phyloP scores from a whole-genome alignment of 2,113 vertebrate species.

The Phylloscopus trochilus region DNA sequence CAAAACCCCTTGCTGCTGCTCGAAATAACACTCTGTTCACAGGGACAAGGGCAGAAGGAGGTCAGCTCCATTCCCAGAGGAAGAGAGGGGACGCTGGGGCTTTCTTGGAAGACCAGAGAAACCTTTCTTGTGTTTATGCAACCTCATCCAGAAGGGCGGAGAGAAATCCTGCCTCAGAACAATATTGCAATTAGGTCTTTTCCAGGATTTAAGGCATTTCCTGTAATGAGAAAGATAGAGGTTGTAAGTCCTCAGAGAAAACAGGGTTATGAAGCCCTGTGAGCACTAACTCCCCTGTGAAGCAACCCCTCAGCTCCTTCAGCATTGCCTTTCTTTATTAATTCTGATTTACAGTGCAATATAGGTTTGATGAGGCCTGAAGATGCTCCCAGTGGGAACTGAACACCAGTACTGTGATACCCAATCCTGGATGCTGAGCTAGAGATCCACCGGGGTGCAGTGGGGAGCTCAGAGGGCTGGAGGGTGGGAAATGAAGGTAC shows the following conservation, averaged over 20 bases:
- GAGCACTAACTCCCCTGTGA: not conserved
- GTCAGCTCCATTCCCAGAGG: not conserved
- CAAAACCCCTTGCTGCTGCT: not conserved
- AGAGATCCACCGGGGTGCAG: fast-evolving
- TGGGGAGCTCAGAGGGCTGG: not conserved
- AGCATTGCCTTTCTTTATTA: fast-evolving
- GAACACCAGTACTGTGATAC: not conserved
- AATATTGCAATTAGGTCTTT: not conserved
- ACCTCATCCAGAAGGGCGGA: fast-evolving
- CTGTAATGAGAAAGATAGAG: not conserved
- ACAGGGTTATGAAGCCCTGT: not conserved
- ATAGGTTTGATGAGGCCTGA: not conserved
- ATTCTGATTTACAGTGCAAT: not conserved
- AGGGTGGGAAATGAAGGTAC: not conserved
- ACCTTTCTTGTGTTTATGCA: not conserved
- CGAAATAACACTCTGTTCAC: not conserved
- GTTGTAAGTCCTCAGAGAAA: not conserved
- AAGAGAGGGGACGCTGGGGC: not conserved
- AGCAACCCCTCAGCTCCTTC: not conserved
- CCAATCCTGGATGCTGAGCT: not conserved
- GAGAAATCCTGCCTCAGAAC: not conserved
- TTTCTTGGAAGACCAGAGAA: not conserved
- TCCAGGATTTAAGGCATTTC: not conserved
- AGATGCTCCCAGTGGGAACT: not conserved
- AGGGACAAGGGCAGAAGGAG: not conserved